Percentiles rank a stretch among this genome's conserved stretches.
These are phyloP conservation scores for Lochmaea capreae DNA, from an alignment of 2,888 invertebrate species.

Conservation along the genomic window DNA sequence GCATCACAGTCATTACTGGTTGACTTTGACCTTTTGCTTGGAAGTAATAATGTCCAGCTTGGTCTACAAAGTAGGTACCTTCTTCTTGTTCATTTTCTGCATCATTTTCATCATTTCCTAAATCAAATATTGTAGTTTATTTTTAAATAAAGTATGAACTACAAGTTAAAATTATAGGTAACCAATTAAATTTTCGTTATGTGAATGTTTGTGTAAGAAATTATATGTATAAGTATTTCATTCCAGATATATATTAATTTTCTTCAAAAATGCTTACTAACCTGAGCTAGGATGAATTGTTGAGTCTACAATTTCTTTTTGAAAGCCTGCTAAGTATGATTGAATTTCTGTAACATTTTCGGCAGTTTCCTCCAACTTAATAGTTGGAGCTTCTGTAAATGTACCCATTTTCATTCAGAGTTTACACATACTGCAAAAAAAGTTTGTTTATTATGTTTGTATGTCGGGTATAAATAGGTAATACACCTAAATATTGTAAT, in stretches of 20 bases:
- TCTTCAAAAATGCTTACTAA: slow-evolving; percentile 51
- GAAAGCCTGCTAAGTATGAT: slow-evolving; percentile 83
- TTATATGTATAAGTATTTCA: too few species aligned
- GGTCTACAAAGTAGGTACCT: slow-evolving; percentile 85
- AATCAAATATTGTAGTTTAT: background rate
- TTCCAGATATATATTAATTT: too few species aligned
- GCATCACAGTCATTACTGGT: slow-evolving; percentile 74
- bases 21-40: slow-evolving; percentile 77
- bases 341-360: slow-evolving; percentile 78
- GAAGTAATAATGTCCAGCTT: slow-evolving; percentile 85
- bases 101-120: slow-evolving; percentile 44
- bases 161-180: too few species aligned
- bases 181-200: too few species aligned
- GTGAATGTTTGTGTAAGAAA: too few species aligned
- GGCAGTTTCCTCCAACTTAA: slow-evolving; percentile 66
- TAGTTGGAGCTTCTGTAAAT: slow-evolving; percentile 61
- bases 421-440: background rate
- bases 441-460: too few species aligned
- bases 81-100: slow-evolving; percentile 69
- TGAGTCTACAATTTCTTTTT: slow-evolving; percentile 78
- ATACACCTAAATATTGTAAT: too few species aligned
- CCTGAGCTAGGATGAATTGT: slow-evolving; percentile 65
- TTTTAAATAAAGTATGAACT: too few species aligned
- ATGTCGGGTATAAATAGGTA: too few species aligned
- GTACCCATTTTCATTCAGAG: slow-evolving; percentile 60